Conservation (phyloP, 2,888 invertebrate genomes). For the Chromoteleia sp. region DNA sequence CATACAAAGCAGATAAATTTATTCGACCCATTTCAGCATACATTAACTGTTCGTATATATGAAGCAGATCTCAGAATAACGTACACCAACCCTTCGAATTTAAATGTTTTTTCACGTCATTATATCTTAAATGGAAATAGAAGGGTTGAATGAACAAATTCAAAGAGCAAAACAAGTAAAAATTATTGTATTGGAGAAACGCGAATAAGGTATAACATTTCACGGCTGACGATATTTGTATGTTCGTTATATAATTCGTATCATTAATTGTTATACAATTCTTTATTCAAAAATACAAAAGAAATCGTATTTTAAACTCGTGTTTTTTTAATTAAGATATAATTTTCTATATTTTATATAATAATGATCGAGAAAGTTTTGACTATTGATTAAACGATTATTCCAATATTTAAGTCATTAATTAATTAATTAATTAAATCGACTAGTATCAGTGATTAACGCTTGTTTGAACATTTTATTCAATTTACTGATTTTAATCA, state of each 20-base stretch:
- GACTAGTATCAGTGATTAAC: too few relatives aligned
- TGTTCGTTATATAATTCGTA: not conserved
- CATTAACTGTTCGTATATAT: not conserved
- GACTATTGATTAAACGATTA: too few relatives aligned
- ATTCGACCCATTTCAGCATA: not conserved
- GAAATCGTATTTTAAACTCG: too few relatives aligned
- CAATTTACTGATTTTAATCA: too few relatives aligned
- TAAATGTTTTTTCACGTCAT: not conserved
- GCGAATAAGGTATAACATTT: conserved; percentile 7
- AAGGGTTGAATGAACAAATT: conserved; percentile 12
- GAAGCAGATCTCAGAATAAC: not conserved
- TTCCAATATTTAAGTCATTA: too few relatives aligned
- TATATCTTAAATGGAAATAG: conserved; percentile 10
- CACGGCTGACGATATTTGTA: not conserved
- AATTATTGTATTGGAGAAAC: conserved; percentile 5
- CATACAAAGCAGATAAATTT: not conserved
- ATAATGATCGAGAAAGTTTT: too few relatives aligned
- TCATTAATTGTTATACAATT: not conserved
- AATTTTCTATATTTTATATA: too few relatives aligned
- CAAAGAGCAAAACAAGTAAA: not conserved
- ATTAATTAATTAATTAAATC: too few relatives aligned
- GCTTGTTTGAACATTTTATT: too few relatives aligned
- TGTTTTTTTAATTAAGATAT: too few relatives aligned
- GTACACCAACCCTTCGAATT: not conserved
- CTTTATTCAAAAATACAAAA: too few relatives aligned